Evolutionary conservation across 2,797 vertebrate species (phyloP), one percentile per base, ranked within the genome.

Genomic region (Rhabdomys pumilio): DNA sequence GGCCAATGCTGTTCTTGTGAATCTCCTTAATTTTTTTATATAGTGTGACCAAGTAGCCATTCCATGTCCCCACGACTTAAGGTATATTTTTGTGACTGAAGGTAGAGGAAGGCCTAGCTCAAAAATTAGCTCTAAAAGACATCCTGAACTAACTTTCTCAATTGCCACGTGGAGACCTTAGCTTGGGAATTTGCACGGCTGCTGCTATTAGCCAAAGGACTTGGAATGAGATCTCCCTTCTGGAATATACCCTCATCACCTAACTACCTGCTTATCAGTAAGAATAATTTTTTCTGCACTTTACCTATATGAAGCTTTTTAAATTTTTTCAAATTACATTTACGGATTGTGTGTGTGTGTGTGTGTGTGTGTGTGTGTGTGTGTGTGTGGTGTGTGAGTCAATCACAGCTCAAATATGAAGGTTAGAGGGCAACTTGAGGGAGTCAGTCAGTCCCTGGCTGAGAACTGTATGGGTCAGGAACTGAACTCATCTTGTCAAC

Each of bases 21-120:
- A 57, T 89, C 7, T 79, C 0, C 97, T 97, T 97, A 91, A 90
- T 67, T 34, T 67, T 65, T 95, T 61, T 83, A n/a, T 85, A 24
- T 44, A 50, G 96, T 97, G 97, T 73, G 55, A 97, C 90, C 90
- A 89, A 97, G 96, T 96, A 95, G 94, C 97, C 94, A 94, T 90
- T 47, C 31, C 1, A 63, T 93, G 89, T 94, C 90, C 92, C 77
- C 85, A 93, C 73, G 95, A 96, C 97, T 97, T 97, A 94, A 80
- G 34, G 29, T 57, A 95, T 97, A 38, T 75, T 44, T 10, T 50
- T 17, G 41, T 57, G 41, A 77, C 4, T 29, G 61, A 85, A 86
- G 73, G 63, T 22, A 2, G 29, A 84, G 17, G 89, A 90, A 91
- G 59, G 50, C 29, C 19, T 41, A 8, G 11, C 77, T 92, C 41